Conservation (phyloP, 2,888 invertebrate species). For the Halocaridina rubra region DNA sequence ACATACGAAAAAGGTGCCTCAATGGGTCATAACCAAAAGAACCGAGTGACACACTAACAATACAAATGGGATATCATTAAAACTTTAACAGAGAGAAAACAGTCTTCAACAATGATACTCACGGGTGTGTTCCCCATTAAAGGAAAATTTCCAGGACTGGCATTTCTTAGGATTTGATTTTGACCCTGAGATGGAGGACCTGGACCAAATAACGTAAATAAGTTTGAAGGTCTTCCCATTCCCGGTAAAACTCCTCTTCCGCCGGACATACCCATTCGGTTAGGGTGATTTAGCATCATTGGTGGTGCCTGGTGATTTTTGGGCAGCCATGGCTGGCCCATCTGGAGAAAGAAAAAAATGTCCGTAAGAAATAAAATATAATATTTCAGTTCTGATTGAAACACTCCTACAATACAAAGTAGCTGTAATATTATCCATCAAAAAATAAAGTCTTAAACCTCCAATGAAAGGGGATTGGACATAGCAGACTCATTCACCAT, state of each 20-base stretch:
- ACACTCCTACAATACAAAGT: no score
- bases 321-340: no score
- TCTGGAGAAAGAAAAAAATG: no score
- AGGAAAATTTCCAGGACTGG: constrained; percentile 11
- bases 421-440: no score
- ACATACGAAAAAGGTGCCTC: background rate
- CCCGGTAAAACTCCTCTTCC: background rate
- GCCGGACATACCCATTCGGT: constrained; percentile 22
- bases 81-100: background rate
- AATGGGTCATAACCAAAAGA: no score
- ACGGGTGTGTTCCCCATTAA: background rate
- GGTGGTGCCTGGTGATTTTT: background rate
- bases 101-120: background rate
- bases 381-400: no score
- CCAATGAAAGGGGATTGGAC: no score
- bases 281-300: background rate
- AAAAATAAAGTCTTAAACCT: no score
- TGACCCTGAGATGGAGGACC: constrained; percentile 10
- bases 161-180: background rate
- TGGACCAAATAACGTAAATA: constrained; percentile 13
- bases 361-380: no score
- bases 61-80: no score
- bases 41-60: no score
- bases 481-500: no score
- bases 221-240: constrained; percentile 15